Percentiles rank a stretch among this genome's conserved stretches.
Evolutionary conservation across 1,140 invertebrate genomes (phyloP).

Genomic region (Thalassaphorura encarpata): DNA sequence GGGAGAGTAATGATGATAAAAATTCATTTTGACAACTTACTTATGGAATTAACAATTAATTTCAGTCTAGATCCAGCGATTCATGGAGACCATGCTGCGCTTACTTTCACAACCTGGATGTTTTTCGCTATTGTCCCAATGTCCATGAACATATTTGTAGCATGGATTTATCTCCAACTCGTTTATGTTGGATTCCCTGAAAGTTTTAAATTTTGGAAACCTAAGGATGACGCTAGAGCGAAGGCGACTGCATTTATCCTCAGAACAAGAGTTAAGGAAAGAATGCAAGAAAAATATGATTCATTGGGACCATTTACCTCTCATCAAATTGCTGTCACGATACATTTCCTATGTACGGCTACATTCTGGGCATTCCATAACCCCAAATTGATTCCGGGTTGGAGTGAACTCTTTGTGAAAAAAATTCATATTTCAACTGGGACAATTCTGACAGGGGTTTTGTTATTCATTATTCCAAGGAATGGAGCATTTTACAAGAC

Average conservation of each 20-base stretch:
- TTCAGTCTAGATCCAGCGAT: conserved; percentile 24
- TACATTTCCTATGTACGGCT: conserved; percentile 65
- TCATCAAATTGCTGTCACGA: conserved; percentile 63
- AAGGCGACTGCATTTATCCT: conserved; percentile 14
- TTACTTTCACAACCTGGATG: conserved; percentile 63
- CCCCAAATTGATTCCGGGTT: conserved; percentile 70
- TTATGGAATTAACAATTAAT: not conserved
- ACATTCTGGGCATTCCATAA: conserved; percentile 77
- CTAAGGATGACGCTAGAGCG: not conserved
- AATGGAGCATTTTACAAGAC: conserved; percentile 16
- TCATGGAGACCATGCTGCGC: conserved; percentile 23
- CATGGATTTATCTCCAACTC: conserved; percentile 55
- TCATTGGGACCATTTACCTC: conserved; percentile 66
- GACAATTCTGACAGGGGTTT: conserved; percentile 13
- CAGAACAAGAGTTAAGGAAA: conserved; percentile 33
- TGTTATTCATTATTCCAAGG: conserved; percentile 24
- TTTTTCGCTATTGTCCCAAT: conserved; percentile 54
- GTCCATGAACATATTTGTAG: conserved; percentile 57
- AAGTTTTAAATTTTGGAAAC: conserved; percentile 20
- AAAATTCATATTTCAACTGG: conserved; percentile 34
- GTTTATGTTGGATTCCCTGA: conserved; percentile 56
- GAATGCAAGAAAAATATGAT: conserved; percentile 57
- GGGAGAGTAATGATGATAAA: no score
- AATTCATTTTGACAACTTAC: no score
- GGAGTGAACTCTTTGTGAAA: conserved; percentile 53